Evolutionary conservation across 2,797 vertebrate species (phyloP).

Genomic region (Arrhamphus sclerolepis): DNA sequence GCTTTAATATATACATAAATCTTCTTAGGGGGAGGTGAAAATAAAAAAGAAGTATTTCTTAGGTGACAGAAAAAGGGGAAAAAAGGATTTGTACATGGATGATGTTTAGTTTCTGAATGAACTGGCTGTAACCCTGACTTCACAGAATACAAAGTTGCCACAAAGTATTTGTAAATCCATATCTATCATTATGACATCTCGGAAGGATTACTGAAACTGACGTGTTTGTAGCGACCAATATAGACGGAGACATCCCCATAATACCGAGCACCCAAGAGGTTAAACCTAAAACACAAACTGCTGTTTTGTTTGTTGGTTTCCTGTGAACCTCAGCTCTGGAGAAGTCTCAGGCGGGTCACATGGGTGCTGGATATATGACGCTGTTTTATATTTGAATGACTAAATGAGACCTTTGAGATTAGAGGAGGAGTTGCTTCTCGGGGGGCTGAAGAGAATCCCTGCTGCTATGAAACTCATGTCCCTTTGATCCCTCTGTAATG

Average conservation of each 20-base stretch:
- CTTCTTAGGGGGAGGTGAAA: no score
- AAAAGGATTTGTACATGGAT: no score
- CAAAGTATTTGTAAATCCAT: no score
- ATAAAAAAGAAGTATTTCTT: no score
- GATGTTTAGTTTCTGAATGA: no score
- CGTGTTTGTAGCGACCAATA: no score
- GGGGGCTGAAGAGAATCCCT: conserved; percentile 71
- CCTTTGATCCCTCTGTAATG: conserved; percentile 80
- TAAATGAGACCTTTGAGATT: conserved; percentile 82
- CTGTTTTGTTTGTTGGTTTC: not conserved
- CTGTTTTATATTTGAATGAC: conserved; percentile 81
- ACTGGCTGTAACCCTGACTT: no score
- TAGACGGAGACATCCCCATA: conserved; percentile 10
- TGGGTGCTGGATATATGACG: conserved; percentile 58
- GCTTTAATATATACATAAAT: conserved; percentile 8
- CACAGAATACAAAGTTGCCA: no score
- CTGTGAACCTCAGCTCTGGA: conserved; percentile 29
- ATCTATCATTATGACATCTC: no score
- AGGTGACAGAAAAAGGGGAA: no score
- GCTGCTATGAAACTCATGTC: conserved; percentile 78
- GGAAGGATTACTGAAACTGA: no score
- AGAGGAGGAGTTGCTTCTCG: conserved; percentile 72
- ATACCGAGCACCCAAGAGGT: conserved; percentile 6
- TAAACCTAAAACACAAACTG: not conserved
- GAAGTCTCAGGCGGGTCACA: conserved; percentile 39